phyloP scores from a whole-genome alignment of 2,113 vertebrate species.

The Xiphophorus hellerii region DNA sequence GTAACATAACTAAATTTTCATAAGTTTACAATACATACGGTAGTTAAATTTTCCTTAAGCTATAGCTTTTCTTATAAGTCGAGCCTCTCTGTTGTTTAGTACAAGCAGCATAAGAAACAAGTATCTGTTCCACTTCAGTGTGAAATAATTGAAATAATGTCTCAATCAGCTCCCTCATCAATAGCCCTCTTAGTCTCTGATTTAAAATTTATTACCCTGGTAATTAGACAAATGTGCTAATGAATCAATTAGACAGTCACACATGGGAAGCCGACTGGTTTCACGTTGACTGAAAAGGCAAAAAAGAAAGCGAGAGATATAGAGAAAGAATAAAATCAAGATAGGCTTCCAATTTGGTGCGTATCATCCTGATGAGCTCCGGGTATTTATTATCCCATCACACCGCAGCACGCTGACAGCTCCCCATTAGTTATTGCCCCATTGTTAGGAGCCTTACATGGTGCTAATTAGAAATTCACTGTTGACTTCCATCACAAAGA shows the following conservation, averaged over 20 bases:
- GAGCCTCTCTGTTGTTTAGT: neutral
- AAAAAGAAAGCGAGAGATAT: neutral
- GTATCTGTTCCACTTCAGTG: constrained; percentile 6
- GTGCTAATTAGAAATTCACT: constrained; percentile 70
- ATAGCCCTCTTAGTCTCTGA: constrained; percentile 15
- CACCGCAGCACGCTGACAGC: constrained; percentile 45
- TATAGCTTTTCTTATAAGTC: neutral
- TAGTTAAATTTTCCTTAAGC: neutral
- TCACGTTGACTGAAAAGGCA: constrained; percentile 16
- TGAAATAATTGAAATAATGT: constrained; percentile 26
- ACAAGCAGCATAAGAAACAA: neutral
- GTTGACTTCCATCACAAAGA: constrained; percentile 57
- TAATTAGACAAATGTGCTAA: constrained; percentile 60
- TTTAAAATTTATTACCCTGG: constrained; percentile 39
- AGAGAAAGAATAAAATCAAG: constrained; percentile 3
- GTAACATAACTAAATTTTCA: neutral
- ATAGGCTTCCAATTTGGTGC: constrained; percentile 25
- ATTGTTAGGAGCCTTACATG: constrained; percentile 54
- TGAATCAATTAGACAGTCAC: constrained; percentile 50
- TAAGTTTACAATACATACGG: neutral
- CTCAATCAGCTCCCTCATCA: constrained; percentile 30
- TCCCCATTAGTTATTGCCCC: constrained; percentile 58
- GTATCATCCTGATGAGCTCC: constrained; percentile 41
- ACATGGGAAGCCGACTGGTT: constrained; percentile 27
- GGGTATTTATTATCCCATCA: constrained; percentile 58